Base-by-base conservation (phyloP, 2,113 vertebrate species). In the Chionomys nivalis region DNA sequence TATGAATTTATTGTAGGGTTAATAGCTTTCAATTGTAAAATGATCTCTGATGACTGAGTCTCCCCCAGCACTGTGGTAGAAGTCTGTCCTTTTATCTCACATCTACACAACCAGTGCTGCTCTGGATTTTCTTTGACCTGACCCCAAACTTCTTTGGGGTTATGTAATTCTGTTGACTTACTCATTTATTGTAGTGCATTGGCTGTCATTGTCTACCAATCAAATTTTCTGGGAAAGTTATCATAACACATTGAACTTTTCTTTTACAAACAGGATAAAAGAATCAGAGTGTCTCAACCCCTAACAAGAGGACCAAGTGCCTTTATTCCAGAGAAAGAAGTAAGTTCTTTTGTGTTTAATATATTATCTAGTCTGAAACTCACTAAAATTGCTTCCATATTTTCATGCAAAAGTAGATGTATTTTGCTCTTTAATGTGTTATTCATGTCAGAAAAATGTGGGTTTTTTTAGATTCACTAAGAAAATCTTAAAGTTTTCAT, bases 241-340 rank as follows among this genome's bases (percentile, higher is more conserved):
- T 0, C 63, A 97, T 90, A 23, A 31, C 93, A 68, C 88, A 11
- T 94, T 42, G 95, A 66, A 66, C 97, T 86, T 98, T 98, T 95
- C 98, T 97, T 97, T 92, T 87, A 85, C 91, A 93, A 94, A 66
- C 96, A 99, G 99, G 98, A 99, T 92, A 99, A 99, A 96, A 98
- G 98, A 97, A 98, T 98, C 39, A 98, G 98, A 97, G 98, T 98
- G 47, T 98, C 98, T 94, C 98, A 98, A 0, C 99, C 99, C 0
- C 70, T 98, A 98, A 98, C 98, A 98, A 99, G 98, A 98, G 99
- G 99, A 98, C 99, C 99, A 99, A 99, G 99, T 98, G 99, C 99
- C 98, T 99, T 99, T 98, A 99, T 99, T 98, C 99, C 99, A 97
- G 99, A 99, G 97, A 99, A 99, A 0, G 99, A 99, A 97, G 99